Percentiles rank a stretch among this genome's conserved stretches.
These are phyloP conservation scores for Acanthurus tractus DNA, from an alignment of 2,797 vertebrate species.

Conservation along the genomic window DNA sequence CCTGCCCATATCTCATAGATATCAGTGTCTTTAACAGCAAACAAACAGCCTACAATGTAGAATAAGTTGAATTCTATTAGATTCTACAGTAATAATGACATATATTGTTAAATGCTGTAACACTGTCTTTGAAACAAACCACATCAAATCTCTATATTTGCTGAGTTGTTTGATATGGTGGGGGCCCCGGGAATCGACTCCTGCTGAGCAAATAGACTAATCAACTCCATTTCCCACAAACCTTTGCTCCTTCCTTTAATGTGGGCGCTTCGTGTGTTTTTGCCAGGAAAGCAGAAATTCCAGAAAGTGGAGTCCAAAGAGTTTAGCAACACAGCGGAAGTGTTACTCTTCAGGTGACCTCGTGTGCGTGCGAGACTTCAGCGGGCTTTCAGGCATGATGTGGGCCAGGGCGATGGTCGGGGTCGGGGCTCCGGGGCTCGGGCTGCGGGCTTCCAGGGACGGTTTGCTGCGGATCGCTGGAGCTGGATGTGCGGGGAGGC, in stretches of 20 bases:
- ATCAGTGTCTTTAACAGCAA: no score
- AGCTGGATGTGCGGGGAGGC: slow-evolving; percentile 43
- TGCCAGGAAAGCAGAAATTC: slow-evolving; percentile 54
- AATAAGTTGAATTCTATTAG: no score
- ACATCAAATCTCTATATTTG: neutral
- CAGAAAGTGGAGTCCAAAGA: slow-evolving; percentile 54
- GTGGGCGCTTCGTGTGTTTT: slow-evolving; percentile 38
- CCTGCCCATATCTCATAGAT: no score
- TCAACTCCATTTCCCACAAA: slow-evolving; percentile 84
- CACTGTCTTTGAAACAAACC: no score
- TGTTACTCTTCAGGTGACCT: slow-evolving; percentile 10
- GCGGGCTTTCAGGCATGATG: slow-evolving; percentile 65
- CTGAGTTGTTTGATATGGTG: no score
- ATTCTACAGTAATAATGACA: no score
- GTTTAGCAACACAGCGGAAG: slow-evolving; percentile 45
- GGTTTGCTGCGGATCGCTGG: slow-evolving; percentile 56
- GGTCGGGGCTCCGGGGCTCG: slow-evolving; percentile 50
- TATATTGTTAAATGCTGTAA: no score
- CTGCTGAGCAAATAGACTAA: neutral
- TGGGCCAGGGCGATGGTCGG: slow-evolving; percentile 68
- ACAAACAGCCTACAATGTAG: no score
- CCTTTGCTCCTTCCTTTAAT: slow-evolving; percentile 37
- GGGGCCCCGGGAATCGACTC: neutral
- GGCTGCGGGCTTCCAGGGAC: slow-evolving; percentile 62
- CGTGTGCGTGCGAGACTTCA: slow-evolving; percentile 1